Evolutionary conservation across 2,113 vertebrate genomes (phyloP), one percentile per base, ranked within the genome.

Genomic region (Anser cygnoides): DNA sequence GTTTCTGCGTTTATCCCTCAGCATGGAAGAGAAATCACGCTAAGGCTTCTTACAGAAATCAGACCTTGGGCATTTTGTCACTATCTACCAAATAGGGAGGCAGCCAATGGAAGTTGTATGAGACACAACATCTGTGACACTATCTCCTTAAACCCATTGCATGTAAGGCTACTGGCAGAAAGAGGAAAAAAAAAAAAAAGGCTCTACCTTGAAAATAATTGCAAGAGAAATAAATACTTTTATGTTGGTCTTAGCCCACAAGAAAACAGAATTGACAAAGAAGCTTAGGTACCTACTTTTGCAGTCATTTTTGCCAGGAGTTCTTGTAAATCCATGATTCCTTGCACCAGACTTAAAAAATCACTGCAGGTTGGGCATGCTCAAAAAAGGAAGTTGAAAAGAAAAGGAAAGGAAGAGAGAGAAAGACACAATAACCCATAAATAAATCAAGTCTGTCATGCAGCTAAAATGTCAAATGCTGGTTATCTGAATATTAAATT

Each of bases 251-350:
- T 77, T n/a, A 66, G 87, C 59, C 77, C 43, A 75, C 37, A 88
- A 77, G 37, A 67, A 93, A 92, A 95, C 7, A 7, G 72, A 91
- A 84, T 8, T 62, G 21, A 57, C 33, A 68, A 62, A 54, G 75
- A 87, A 84, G 61, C 85, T 95, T 35, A 91, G 97, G 87, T 92
- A 97, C 98, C 97, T 98, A 99, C 99, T 98, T 99, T 99, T 87
- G 99, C 98, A 80, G 99, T 99, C 99, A 99, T 99, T 98, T 99
- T 99, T 86, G 99, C 99, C 93, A 99, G 97, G 35, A 99, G 98
- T 77, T 99, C 99, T 97, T 99, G 99, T 55, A 99, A 98, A 97
- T 99, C 99, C 99, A 99, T 99, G 97, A 99, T 99, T 97, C 99
- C 99, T 98, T 99, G 99, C 49, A 99, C 99, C 90, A 99, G 98